phyloP scores from a whole-genome alignment of 2,797 vertebrate species.

The Sciaenops ocellatus region DNA sequence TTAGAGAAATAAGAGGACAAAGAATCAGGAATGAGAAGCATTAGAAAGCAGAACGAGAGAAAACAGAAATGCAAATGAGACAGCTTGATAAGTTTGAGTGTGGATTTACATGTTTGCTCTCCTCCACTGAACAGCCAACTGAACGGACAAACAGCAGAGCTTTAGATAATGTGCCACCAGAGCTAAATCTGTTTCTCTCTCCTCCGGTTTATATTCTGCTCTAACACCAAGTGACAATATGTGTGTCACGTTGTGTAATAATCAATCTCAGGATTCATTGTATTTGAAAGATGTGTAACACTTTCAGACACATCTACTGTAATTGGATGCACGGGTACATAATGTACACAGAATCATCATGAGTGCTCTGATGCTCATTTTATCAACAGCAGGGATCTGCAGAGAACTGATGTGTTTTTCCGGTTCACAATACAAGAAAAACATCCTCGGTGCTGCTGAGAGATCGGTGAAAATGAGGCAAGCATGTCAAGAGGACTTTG shows the following conservation, averaged over 20 bases:
- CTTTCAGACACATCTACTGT: conserved; percentile 1
- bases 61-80: conserved; percentile 41
- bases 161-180: conserved; percentile 30
- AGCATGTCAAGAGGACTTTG: not conserved
- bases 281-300: conserved; percentile 11
- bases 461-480: conserved; percentile 2
- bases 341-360: conserved; percentile 10
- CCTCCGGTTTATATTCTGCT: conserved; percentile 4
- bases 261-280: not conserved
- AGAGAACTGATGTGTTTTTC: conserved; percentile 55
- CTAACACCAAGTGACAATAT: not conserved
- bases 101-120: conserved; percentile 58
- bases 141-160: conserved; percentile 56
- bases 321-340: conserved; percentile 15
- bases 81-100: conserved; percentile 48
- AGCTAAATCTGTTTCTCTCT: conserved; percentile 27
- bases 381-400: conserved; percentile 59
- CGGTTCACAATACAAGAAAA: conserved; percentile 28
- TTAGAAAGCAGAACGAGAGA: conserved; percentile 3
- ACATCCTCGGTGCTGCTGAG: conserved; percentile 11
- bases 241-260: not conserved
- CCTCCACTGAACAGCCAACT: conserved; percentile 38
- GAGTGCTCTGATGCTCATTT: conserved; percentile 26
- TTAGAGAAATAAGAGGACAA: not conserved
- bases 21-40: not conserved